A percentile compares a stretch with the other conserved stretches of the same genome.
These are phyloP conservation scores for Toxonevra muliebris DNA, from an alignment of 2,888 invertebrate species.

Conservation along the genomic window DNA sequence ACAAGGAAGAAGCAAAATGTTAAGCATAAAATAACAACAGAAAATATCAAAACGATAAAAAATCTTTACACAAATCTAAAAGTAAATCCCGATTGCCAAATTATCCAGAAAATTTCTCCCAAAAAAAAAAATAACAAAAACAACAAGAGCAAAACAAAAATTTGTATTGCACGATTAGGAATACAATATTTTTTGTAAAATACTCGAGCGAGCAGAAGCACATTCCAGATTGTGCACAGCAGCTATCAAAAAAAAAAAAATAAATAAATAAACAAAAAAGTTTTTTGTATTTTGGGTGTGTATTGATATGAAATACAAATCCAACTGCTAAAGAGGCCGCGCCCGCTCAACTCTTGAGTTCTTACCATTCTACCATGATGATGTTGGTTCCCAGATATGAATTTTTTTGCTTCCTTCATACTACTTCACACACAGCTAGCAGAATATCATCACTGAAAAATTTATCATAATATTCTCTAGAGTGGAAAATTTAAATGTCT, in stretches of 20 bases:
- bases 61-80: background rate
- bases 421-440: slow-evolving; percentile 32
- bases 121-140: slow-evolving; percentile 36
- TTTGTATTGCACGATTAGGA: background rate
- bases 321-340: no score
- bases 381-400: background rate
- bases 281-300: no score
- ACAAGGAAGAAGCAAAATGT: slow-evolving; percentile 11
- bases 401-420: slow-evolving; percentile 21
- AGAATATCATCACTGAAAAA: slow-evolving; percentile 36
- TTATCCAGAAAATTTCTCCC: slow-evolving; percentile 53
- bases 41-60: background rate
- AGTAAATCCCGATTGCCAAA: slow-evolving; percentile 56
- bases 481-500: slow-evolving; percentile 13
- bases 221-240: no score
- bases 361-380: background rate
- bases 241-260: no score
- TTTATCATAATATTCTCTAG: slow-evolving; percentile 58
- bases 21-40: background rate
- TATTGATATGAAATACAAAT: no score
- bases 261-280: no score
- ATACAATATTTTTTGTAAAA: no score
- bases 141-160: background rate
- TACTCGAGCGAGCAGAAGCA: slow-evolving; percentile 2
- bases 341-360: no score